Evolutionary conservation across 2,888 invertebrate species (phyloP).

Genomic region (Amphimallon solstitiale): DNA sequence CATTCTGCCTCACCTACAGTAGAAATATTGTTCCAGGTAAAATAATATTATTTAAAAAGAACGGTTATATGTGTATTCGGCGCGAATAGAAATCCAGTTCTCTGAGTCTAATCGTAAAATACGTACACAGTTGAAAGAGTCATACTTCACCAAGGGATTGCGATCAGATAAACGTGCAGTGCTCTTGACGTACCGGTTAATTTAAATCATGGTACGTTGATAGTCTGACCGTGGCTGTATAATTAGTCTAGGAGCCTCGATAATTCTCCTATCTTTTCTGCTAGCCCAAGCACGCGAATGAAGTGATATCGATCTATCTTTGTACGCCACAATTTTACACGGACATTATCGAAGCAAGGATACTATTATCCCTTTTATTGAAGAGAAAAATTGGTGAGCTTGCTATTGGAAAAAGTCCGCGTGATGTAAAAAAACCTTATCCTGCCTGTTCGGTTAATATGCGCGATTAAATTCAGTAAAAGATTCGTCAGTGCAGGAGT

Average conservation of each 20-base stretch:
- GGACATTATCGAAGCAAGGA: slow-evolving; percentile 19
- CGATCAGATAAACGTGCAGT: slow-evolving; percentile 10
- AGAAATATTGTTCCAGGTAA: too few species aligned
- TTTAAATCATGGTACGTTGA: slow-evolving; percentile 21
- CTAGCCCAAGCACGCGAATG: slow-evolving; percentile 9
- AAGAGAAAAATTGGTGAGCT: slow-evolving; percentile 18
- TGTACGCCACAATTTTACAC: slow-evolving; percentile 9
- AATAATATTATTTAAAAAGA: background rate
- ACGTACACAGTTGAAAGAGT: background rate
- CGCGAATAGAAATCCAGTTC: background rate
- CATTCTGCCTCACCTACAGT: too few species aligned
- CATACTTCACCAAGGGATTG: slow-evolving; percentile 6
- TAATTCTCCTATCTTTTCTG: slow-evolving; percentile 13
- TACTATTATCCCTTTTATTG: slow-evolving; percentile 18
- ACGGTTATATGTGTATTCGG: background rate
- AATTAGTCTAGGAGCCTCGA: slow-evolving; percentile 18
- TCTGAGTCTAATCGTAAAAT: background rate
- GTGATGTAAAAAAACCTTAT: background rate
- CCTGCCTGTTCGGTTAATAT: slow-evolving; percentile 5
- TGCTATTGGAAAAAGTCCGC: slow-evolving; percentile 11
- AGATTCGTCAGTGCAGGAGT: too few species aligned
- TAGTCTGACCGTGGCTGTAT: background rate
- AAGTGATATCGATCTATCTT: slow-evolving; percentile 22
- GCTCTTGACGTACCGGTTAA: slow-evolving; percentile 12
- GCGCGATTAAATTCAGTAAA: background rate